These are phyloP conservation scores for Ditylenchus weischeri DNA, from an alignment of 2,888 invertebrate genomes.

Conservation along the genomic window DNA sequence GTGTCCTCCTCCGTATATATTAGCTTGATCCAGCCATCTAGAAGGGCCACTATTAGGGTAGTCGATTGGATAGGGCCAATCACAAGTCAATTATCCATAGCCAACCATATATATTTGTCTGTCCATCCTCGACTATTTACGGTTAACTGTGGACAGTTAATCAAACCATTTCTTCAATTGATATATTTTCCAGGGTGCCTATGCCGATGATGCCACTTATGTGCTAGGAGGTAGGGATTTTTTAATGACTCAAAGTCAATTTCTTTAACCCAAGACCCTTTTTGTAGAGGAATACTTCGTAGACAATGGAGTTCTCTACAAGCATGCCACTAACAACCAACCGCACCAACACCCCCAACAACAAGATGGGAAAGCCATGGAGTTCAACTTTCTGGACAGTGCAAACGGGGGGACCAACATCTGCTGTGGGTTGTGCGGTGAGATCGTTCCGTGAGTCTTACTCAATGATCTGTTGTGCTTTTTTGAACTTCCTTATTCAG, in stretches of 20 bases:
- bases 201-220: conserved; percentile 2
- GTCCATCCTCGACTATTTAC: too few relatives aligned
- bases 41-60: too few relatives aligned
- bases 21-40: too few relatives aligned
- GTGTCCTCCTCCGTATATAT: too few relatives aligned
- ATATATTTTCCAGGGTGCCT: background rate
- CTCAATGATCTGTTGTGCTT: too few relatives aligned
- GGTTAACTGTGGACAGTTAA: too few relatives aligned
- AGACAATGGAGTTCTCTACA: conserved; percentile 23
- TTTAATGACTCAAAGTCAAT: background rate
- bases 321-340: conserved; percentile 4
- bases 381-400: conserved; percentile 43
- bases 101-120: too few relatives aligned
- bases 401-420: conserved; percentile 33
- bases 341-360: background rate
- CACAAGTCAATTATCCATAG: too few relatives aligned
- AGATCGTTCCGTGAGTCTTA: conserved; percentile 41
- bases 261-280: background rate
- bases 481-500: too few relatives aligned
- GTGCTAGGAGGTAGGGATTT: background rate
- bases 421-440: conserved; percentile 56
- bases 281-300: conserved; percentile 21
- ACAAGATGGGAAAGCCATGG: conserved; percentile 32
- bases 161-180: too few relatives aligned
- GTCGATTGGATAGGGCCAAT: too few relatives aligned